A percentile compares a stretch with the other conserved stretches of the same genome.
Conservation (phyloP, 2,113 vertebrate genomes). For the Oreochromis spilurus region DNA sequence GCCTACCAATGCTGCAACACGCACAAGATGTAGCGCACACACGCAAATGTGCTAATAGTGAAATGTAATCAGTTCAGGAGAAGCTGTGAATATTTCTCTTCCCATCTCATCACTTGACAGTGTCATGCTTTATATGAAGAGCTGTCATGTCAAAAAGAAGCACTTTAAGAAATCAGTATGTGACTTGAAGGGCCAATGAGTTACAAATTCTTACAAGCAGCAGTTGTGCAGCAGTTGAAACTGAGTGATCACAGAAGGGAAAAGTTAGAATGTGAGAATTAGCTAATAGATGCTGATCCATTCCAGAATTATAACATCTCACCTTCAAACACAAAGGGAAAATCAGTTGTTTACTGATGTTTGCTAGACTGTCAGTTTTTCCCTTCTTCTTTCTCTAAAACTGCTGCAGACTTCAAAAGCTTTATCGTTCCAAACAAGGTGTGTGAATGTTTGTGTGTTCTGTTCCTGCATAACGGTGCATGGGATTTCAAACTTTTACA, state of each 20-base stretch:
- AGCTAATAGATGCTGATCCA: neutral
- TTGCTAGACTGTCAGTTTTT: neutral
- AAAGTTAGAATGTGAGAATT: neutral
- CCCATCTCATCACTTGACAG: neutral
- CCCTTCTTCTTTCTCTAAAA: neutral
- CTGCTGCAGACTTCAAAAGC: neutral
- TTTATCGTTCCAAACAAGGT: neutral
- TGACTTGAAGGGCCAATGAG: neutral
- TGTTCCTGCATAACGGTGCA: neutral
- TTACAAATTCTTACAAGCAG: neutral
- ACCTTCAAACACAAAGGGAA: neutral
- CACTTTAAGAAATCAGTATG: neutral
- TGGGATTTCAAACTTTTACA: neutral
- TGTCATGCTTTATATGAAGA: neutral
- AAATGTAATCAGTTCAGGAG: slow-evolving; percentile 15
- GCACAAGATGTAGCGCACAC: neutral
- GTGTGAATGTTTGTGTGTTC: neutral
- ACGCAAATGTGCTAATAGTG: neutral
- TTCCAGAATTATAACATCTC: neutral
- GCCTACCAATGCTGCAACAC: neutral
- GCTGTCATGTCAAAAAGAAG: neutral
- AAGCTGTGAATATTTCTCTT: neutral
- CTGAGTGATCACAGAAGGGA: neutral
- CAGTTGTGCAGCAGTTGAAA: neutral
- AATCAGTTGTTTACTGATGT: neutral